Evolutionary conservation across 2,797 vertebrate species (phyloP).

Genomic region (Dendrocincla tyrannina): DNA sequence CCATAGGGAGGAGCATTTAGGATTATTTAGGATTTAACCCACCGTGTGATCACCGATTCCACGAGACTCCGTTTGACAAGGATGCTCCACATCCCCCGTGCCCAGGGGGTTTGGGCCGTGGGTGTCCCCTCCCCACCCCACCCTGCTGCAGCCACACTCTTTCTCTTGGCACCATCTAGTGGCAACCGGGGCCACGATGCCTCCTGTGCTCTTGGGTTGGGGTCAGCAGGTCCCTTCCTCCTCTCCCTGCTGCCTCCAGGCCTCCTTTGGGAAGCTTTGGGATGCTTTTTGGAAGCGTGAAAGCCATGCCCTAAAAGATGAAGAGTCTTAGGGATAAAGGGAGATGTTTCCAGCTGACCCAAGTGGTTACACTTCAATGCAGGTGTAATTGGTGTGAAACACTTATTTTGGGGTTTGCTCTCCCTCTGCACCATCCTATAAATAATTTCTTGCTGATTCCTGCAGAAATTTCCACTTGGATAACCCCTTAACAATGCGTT

Average conservation of each 20-base stretch:
- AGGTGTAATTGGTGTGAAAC: not conserved
- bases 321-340: not conserved
- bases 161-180: constrained; percentile 9
- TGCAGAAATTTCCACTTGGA: not conserved
- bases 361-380: not conserved
- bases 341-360: not conserved
- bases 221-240: not conserved
- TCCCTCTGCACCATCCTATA: not conserved
- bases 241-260: not conserved
- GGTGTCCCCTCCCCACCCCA: not conserved
- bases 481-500: not conserved
- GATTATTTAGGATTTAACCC: not conserved
- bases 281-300: not conserved
- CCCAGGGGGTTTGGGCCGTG: not conserved
- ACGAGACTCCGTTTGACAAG: not conserved
- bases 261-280: not conserved
- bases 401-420: not conserved
- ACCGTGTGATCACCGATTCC: not conserved
- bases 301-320: not conserved
- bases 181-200: not conserved
- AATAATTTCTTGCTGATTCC: not conserved
- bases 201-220: not conserved
- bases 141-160: not conserved
- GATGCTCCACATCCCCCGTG: not conserved
- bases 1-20: not conserved